phyloP scores from a whole-genome alignment of 2,797 vertebrate species.

The Sparidentex hasta region DNA sequence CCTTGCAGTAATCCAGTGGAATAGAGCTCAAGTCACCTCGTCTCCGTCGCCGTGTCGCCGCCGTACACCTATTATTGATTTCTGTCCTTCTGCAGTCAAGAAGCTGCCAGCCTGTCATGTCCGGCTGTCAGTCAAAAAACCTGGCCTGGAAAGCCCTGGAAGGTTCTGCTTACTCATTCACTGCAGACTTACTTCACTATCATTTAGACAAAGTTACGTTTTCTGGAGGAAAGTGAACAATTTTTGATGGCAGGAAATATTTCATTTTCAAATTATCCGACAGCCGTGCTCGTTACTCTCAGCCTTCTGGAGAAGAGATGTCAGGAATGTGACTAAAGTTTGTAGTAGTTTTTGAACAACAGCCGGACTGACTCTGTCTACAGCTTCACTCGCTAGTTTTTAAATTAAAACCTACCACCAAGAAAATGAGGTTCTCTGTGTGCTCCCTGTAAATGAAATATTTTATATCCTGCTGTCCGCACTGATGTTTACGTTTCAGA shows the following conservation, averaged over 20 bases:
- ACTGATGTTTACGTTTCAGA: not conserved
- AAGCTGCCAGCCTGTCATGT: conserved; percentile 80
- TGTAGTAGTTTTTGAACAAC: not conserved
- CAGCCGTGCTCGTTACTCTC: not conserved
- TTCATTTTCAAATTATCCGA: too few species aligned
- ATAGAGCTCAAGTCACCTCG: conserved; percentile 70
- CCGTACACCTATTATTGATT: conserved; percentile 80
- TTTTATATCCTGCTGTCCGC: too few species aligned
- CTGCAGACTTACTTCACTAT: conserved; percentile 42
- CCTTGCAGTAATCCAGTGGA: conserved; percentile 74
- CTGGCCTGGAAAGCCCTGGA: conserved; percentile 20
- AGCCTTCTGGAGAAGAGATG: too few species aligned
- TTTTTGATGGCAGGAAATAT: not conserved
- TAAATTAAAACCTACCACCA: not conserved
- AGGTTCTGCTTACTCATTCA: conserved; percentile 22
- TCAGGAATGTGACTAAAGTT: not conserved
- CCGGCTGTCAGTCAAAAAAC: conserved; percentile 69
- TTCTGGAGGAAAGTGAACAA: not conserved
- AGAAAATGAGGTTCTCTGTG: not conserved
- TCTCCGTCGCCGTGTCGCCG: conserved; percentile 51
- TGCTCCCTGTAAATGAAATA: not conserved
- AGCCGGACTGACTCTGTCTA: not conserved
- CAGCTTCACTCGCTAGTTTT: too few species aligned
- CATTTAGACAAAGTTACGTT: not conserved
- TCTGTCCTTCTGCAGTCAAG: conserved; percentile 68